A percentile compares a stretch with the other conserved stretches of the same genome.
Evolutionary conservation across 2,888 invertebrate species (phyloP).

Genomic region (Drosophila paracracens): DNA sequence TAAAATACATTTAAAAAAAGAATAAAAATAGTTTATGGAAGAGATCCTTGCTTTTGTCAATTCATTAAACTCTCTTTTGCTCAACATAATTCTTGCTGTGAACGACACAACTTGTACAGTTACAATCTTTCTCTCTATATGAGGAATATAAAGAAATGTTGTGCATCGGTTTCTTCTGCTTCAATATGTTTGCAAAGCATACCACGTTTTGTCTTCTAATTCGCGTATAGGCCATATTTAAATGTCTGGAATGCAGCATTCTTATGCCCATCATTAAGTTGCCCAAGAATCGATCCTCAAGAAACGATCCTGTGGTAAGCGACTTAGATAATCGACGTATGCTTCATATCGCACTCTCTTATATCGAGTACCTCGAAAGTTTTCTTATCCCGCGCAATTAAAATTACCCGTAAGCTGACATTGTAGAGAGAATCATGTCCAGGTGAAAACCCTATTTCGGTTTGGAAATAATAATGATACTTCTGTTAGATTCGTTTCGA

Average conservation of each 20-base stretch:
- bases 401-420: no score
- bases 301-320: neutral
- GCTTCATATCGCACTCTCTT: no score
- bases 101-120: neutral
- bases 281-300: neutral
- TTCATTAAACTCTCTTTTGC: neutral
- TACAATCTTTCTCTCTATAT: neutral
- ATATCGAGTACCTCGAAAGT: no score
- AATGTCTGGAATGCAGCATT: neutral
- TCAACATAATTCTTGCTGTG: neutral
- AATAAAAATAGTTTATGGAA: conserved; percentile 1
- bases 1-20: neutral
- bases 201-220: neutral
- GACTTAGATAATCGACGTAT: neutral
- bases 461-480: neutral
- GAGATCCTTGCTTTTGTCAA: neutral
- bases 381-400: no score
- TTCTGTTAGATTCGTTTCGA: neutral
- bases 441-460: no score
- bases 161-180: neutral
- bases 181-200: neutral
- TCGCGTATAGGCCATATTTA: fast-evolving
- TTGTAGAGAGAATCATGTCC: no score
- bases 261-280: neutral
- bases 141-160: neutral